Conservation (phyloP, 35 echinoderm and acorn worm genomes). For the Patiria miniata region DNA sequence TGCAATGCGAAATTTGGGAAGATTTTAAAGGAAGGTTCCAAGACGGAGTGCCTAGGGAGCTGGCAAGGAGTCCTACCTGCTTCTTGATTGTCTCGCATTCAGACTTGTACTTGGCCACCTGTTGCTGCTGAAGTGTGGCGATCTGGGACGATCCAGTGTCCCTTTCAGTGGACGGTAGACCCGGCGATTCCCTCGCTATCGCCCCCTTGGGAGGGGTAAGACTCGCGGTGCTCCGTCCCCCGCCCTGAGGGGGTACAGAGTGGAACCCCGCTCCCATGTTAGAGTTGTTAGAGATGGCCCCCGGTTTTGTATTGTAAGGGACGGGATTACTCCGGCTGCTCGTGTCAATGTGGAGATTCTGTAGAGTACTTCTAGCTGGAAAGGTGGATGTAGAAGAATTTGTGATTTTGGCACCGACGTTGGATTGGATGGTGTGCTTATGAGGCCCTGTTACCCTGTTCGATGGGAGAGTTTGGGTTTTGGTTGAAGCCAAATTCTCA, state of each 20-base stretch:
- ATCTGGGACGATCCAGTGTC: slow-evolving; percentile 16
- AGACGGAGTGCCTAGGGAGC: too few relatives aligned
- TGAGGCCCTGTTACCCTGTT: not conserved
- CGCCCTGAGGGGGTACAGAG: not conserved
- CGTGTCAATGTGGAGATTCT: too few relatives aligned
- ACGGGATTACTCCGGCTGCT: not conserved
- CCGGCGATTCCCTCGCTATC: slow-evolving; percentile 50
- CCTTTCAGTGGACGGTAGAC: slow-evolving; percentile 40
- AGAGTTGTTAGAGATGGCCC: not conserved
- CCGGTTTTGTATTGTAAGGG: not conserved
- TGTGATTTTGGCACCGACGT: not conserved
- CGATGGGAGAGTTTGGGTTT: not conserved
- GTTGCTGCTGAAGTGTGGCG: slow-evolving; percentile 44
- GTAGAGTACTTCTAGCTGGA: not conserved
- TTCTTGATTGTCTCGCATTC: slow-evolving; percentile 52
- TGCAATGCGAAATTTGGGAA: too few relatives aligned
- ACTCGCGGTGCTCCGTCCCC: slow-evolving; percentile 13
- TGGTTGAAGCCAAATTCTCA: not conserved
- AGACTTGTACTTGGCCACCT: slow-evolving; percentile 61
- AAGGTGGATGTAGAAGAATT: not conserved
- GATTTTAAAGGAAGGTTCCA: too few relatives aligned
- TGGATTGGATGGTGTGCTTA: not conserved
- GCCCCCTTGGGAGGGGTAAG: slow-evolving; percentile 76
- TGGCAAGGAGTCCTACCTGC: slow-evolving; percentile 19
- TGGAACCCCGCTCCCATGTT: slow-evolving; percentile 25